Conservation (phyloP, 1,140 invertebrate species). For the Antheraea mylitta region DNA sequence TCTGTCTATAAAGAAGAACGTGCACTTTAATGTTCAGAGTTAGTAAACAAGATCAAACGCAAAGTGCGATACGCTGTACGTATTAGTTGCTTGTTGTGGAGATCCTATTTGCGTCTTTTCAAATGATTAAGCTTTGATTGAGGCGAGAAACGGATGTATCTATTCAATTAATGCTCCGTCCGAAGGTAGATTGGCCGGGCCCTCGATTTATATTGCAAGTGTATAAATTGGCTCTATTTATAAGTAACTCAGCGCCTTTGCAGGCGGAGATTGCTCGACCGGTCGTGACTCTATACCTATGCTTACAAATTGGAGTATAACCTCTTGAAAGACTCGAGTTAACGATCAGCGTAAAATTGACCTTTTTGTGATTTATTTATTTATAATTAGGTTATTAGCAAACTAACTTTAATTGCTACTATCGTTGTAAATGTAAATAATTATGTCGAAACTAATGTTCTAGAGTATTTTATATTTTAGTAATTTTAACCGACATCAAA, state of each 20-base stretch:
- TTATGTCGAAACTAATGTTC: too few species aligned
- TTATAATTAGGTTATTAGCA: background rate
- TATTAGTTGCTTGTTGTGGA: constrained; percentile 48
- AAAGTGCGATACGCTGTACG: constrained; percentile 64
- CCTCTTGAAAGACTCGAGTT: constrained; percentile 30
- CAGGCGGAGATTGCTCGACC: constrained; percentile 29
- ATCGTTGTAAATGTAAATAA: too few species aligned
- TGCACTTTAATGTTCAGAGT: constrained; percentile 22
- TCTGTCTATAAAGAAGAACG: constrained; percentile 13
- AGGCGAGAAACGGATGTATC: constrained; percentile 65
- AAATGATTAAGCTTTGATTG: constrained; percentile 68
- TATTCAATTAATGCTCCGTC: constrained; percentile 72
- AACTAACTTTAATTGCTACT: background rate
- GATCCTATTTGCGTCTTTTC: constrained; percentile 60
- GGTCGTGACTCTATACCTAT: constrained; percentile 36
- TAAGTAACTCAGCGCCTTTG: constrained; percentile 39
- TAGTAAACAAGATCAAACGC: constrained; percentile 39
- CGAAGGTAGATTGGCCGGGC: constrained; percentile 52
- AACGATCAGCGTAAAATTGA: background rate
- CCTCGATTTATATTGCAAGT: constrained; percentile 61
- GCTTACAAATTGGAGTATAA: constrained; percentile 48
- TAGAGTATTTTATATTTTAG: too few species aligned
- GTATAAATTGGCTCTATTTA: constrained; percentile 57
- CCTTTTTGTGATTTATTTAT: background rate
- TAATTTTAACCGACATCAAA: too few species aligned